These are phyloP conservation scores for Clupea harengus DNA, from an alignment of 2,113 vertebrate species.

Conservation along the genomic window DNA sequence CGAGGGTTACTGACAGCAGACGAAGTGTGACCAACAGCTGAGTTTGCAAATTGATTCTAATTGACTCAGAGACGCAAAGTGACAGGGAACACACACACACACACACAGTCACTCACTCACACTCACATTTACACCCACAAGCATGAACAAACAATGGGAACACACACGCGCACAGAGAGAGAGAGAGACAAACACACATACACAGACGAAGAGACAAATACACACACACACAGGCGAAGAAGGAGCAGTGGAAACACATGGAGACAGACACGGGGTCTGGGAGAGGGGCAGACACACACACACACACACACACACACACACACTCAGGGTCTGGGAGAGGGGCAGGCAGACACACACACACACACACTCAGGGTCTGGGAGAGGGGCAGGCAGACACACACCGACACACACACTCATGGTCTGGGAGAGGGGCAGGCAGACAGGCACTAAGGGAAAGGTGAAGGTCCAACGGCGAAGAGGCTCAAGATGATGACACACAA, in stretches of 20 bases:
- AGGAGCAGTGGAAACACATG: background rate
- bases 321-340: background rate
- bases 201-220: slow-evolving; percentile 21
- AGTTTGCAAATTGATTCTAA: slow-evolving; percentile 71
- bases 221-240: background rate
- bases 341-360: background rate
- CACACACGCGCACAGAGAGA: slow-evolving; percentile 22
- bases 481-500: slow-evolving; percentile 4
- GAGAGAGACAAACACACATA: slow-evolving; percentile 2
- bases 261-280: background rate
- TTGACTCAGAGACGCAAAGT: slow-evolving; percentile 43
- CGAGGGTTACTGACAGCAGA: slow-evolving; percentile 23
- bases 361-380: background rate
- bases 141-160: background rate
- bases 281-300: background rate
- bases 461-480: background rate
- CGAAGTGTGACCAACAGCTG: slow-evolving; percentile 64
- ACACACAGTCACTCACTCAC: slow-evolving; percentile 25
- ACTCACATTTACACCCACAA: background rate
- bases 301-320: background rate
- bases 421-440: background rate
- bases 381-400: background rate
- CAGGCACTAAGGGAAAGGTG: background rate
- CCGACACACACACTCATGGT: background rate
- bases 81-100: slow-evolving; percentile 32